Base-by-base conservation (phyloP, 2,113 vertebrate genomes). In the Oryzias curvinotus region DNA sequence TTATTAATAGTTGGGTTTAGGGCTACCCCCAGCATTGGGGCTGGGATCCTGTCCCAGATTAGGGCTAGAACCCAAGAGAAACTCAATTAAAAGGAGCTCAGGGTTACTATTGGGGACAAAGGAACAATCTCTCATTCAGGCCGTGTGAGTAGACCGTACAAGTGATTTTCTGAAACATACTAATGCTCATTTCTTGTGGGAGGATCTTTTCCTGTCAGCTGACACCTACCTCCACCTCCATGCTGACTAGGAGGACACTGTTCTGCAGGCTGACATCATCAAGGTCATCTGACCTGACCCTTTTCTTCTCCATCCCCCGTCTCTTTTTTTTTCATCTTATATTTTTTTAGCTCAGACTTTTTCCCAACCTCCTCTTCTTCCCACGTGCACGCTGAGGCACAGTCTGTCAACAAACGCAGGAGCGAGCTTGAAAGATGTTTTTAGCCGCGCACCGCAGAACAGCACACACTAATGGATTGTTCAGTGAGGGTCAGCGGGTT, bases 281-380 rank as follows among this genome's bases (percentile, higher is more conserved):
- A 91, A 88, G 89, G 86, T 87, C 85, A 85, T 86, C 75, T 66
- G 76, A 80, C 82, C 71, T 82, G 74, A 82, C 64, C 75, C 52
- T 54, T 67, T 43, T 53, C 43, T 21, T 57, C 45, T 56, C 62
- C 46, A 43, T 49, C 28, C 52, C 73, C n/a, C 62, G 14, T 71
- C 65, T 55, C 47, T 81, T 62, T 57, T 28, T 61, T 44, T 62
- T 45, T 48, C n/a, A 18, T 48, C 4, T 48, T 13, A 47, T 26
- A 18, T 57, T 73, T 30, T 49, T 48, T 55, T 30, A 47, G 36
- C 12, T 45, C 49, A 54, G 18, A 8, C 60, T 41, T 49, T 26
- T 15, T 16, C 49, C 44, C 23, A 14, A 7, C 4, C 7, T 43
- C 46, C n/a, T 2, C 19, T 18, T 7, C 48, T 52, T 17, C 64